A percentile compares a stretch with the other conserved stretches of the same genome.
Evolutionary conservation across 2,888 invertebrate species (phyloP).

Genomic region (Amiota minor): DNA sequence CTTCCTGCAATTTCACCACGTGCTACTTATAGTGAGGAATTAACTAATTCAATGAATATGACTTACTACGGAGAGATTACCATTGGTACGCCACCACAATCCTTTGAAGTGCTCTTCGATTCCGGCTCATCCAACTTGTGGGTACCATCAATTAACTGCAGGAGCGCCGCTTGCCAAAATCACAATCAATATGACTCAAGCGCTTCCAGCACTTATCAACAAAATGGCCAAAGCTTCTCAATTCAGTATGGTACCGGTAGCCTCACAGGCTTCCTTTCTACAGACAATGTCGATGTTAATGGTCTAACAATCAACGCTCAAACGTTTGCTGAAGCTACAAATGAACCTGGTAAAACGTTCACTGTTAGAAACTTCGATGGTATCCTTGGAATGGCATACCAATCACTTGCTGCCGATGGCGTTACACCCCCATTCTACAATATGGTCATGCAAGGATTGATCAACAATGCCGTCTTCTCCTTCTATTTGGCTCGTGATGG

Average conservation of each 20-base stretch:
- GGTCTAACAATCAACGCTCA: slow-evolving; percentile 82
- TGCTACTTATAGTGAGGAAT: slow-evolving; percentile 49
- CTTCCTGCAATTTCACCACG: slow-evolving; percentile 32
- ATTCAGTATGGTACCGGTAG: slow-evolving; percentile 97
- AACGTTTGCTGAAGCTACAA: slow-evolving; percentile 94
- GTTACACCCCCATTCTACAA: slow-evolving; percentile 93
- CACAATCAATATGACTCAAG: slow-evolving; percentile 95
- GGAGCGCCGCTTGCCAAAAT: slow-evolving; percentile 91
- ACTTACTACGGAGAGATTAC: slow-evolving; percentile 94
- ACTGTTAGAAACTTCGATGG: slow-evolving; percentile 98
- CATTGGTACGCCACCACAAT: slow-evolving; percentile 92
- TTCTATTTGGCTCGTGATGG: slow-evolving; percentile 91
- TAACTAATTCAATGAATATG: slow-evolving; percentile 93
- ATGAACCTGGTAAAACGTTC: slow-evolving; percentile 93
- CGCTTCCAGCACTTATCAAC: slow-evolving; percentile 85
- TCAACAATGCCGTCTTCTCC: slow-evolving; percentile 86
- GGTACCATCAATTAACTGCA: slow-evolving; percentile 82
- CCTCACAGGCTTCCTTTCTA: slow-evolving; percentile 93
- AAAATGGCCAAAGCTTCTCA: slow-evolving; percentile 90
- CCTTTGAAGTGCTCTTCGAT: slow-evolving; percentile 95
- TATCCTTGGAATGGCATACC: slow-evolving; percentile 94
- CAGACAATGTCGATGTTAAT: slow-evolving; percentile 84
- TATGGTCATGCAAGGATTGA: slow-evolving; percentile 85
- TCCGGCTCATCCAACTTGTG: slow-evolving; percentile 71
- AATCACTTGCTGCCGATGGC: slow-evolving; percentile 88